Base-by-base conservation (phyloP, 2,113 vertebrate species). In the Passer domesticus region DNA sequence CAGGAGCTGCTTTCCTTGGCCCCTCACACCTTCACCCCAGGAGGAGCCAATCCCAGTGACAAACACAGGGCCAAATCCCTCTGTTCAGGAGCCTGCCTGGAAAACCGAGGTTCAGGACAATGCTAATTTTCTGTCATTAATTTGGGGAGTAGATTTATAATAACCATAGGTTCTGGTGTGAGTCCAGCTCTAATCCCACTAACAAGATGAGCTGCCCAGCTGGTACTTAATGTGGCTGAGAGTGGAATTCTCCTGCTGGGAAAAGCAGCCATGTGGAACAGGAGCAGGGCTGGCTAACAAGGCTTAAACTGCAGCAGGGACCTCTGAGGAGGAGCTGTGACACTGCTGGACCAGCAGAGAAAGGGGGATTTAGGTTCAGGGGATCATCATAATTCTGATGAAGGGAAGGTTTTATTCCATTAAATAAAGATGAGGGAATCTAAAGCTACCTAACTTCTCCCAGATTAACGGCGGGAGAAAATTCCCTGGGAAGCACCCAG, bases 141-240 rank as follows among this genome's bases (percentile, higher is more conserved):
- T 89, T 53, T 85, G 35, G 31, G 46, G 20, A 69, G 47, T 73
- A 44, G 88, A 76, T 89, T 79, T 76, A 37, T 66, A n/a, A 28
- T 43, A 73, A 75, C 62, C 41, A 25, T 6, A 4, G 41, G 22
- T 81, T 81, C 83, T 55, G 41, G 21, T 82, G 69, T 50, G 70
- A 87, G 85, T 87, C 67, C 43, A 20, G 59, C 68, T 43, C 55
- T 85, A 84, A 95, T 92, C 77, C 70, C 64, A 41, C 89, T 75
- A 91, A 91, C 58, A 76, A 72, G 64, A 92, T 56, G 77, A 91
- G 74, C 58, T 92, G 89, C 87, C 78, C 84, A 82, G 89, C 91
- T 89, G 83, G 41, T 33, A 46, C n/a, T 84, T 91, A 84, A 75
- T 82, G 58, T 79, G 58, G 88, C 80, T 89, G 83, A 35, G 87